phyloP scores from a whole-genome alignment of 2,113 vertebrate species.

The Chlorodrepanis virens region DNA sequence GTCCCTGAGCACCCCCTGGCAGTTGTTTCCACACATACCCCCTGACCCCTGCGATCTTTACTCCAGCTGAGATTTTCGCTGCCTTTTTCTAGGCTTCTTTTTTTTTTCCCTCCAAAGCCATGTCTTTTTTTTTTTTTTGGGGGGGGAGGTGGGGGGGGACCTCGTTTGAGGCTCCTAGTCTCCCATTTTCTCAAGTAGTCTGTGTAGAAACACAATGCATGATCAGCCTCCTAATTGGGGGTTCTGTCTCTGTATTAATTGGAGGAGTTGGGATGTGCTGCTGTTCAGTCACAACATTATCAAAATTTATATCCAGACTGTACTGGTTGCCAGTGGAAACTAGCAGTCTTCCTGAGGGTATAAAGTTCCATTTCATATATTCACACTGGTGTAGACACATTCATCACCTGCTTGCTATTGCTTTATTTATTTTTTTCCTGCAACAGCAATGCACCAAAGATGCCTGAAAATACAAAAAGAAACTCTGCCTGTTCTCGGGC shows the following conservation, averaged over 20 bases:
- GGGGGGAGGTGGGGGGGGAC: too few species aligned
- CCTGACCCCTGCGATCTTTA: neutral
- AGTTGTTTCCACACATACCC: neutral
- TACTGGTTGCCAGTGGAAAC: neutral
- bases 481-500: neutral
- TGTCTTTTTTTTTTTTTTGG: neutral
- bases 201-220: neutral
- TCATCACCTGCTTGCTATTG: neutral
- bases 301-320: neutral
- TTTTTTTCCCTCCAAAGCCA: neutral
- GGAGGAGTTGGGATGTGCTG: neutral
- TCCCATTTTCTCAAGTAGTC: neutral
- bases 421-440: neutral
- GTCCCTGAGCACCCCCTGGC: neutral
- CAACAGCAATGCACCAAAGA: neutral
- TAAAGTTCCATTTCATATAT: neutral
- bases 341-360: neutral
- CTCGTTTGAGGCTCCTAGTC: neutral
- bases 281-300: neutral
- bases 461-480: slow-evolving; percentile 27
- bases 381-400: neutral
- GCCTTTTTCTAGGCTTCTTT: neutral
- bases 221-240: slow-evolving; percentile 1
- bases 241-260: slow-evolving; percentile 5
- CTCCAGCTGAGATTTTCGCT: neutral